Evolutionary conservation across 1,140 invertebrate species (phyloP), one percentile per base, ranked within the genome.

Genomic region (Pinna nobilis): DNA sequence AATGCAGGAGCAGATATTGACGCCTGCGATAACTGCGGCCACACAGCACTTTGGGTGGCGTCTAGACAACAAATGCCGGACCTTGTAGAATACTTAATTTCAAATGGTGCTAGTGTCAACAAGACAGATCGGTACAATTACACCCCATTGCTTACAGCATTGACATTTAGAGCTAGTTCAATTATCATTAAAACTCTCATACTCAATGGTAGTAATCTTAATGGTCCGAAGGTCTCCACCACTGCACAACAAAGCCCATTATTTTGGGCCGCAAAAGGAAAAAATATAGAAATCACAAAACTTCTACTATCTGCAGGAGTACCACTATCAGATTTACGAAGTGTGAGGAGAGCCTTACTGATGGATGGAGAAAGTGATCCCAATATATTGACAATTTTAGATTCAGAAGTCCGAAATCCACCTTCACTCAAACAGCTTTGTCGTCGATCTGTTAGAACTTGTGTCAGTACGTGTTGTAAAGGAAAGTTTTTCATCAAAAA

Each of bases 71-170:
- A 84, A 67, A 84, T 84, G 82, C 83, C 82, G 18, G 83, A 84
- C 61, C 53, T 86, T 7, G 84, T 85, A 39, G 81, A 86, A 35
- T 83, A 84, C 60, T 69, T 87, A 18, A 86, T 87, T 61, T 69
- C 67, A 23, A 83, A 84, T 74, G 84, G 86, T 80, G 86, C 86
- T 74, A 85, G 82, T 81, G 84, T 87, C 7, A 87, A 84, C 70
- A 83, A 80, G 59, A 79, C 82, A 37, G 81, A 84, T 49, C 75
- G 77, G 41, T 87, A 79, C 67, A 74, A 79, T 33, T 80, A 82
- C 66, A 82, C 85, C 33, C 85, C 85, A 35, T 75, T 86, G 2
- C 74, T 84, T 32, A 76, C 82, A n/a, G 80, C 82, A 1, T 76
- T 86, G 50, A 85, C 81, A 76, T 85, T 84, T 59, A 77, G 80